A percentile compares a stretch with the other conserved stretches of the same genome.
Evolutionary conservation across 2,113 vertebrate genomes (phyloP).

Genomic region (Heloderma charlesbogerti): DNA sequence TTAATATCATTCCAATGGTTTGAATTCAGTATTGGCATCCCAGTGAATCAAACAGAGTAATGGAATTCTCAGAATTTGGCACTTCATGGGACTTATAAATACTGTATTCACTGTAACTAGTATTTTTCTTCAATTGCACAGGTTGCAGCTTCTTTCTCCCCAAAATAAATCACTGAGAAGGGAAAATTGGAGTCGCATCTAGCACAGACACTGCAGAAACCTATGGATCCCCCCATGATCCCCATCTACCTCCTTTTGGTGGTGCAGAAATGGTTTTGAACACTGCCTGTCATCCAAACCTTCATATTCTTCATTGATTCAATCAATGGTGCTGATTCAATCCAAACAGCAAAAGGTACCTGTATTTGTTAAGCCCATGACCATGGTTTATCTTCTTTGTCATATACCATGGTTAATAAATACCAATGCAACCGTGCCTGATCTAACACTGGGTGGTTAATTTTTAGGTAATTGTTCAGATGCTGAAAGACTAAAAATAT

Average conservation of each 20-base stretch:
- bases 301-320: constrained; percentile 7
- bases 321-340: background rate
- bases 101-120: background rate
- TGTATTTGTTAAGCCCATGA: background rate
- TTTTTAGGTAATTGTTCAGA: constrained; percentile 39
- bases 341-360: background rate
- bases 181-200: background rate
- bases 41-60: background rate
- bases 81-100: background rate
- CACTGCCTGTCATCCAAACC: background rate
- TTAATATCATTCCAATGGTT: background rate
- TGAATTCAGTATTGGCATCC: background rate
- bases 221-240: background rate
- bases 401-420: constrained; percentile 14
- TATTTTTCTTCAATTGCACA: background rate
- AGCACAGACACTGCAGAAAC: background rate
- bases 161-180: background rate
- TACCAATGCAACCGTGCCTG: constrained; percentile 32
- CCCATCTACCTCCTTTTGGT: background rate
- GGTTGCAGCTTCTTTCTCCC: background rate
- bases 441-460: background rate
- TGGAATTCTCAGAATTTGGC: background rate
- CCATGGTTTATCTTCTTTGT: background rate
- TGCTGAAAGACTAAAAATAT: constrained; percentile 28
- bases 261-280: background rate